Base-by-base conservation (phyloP, 1,140 invertebrate genomes). In the Drosophila triauraria region DNA sequence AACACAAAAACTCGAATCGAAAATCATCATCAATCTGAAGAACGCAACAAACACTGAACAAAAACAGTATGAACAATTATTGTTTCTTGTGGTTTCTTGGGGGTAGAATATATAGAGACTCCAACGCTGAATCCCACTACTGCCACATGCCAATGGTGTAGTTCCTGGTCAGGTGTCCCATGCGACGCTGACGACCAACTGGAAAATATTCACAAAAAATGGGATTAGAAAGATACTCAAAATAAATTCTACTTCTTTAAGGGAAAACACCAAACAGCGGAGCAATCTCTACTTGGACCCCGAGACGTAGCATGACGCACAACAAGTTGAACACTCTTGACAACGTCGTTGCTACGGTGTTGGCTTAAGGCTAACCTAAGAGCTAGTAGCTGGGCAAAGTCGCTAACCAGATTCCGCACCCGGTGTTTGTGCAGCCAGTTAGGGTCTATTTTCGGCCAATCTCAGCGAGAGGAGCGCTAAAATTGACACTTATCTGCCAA, bases 101-200 rank as follows among this genome's bases (percentile, higher is more conserved):
- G 64, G 53, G 13, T 59, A 50, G 38, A 15, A 27, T 47, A 8
- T 20, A 17, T 13, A 23, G 20, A 12, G 56, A 27, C 47, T 67
- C 70, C 68, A 60, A 7, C 13, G 43, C 32, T 59, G 47, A 30
- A 46, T 67, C 51, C 62, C 91, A 92, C 69, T 92, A 92, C 67
- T 91, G 91, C 77, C 84, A 91, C 43, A 80, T 67, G 54, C 92
- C 92, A 78, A 93, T 82, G 44, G 92, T 93, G 59, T 92, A 93
- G 57, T 93, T 93, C 75, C 91, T 82, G 75, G 60, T 82, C 62
- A 93, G 91, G 44, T 93, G 92, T 67, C 92, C 92, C 92, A 93
- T 76, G 68, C 92, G 92, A 79, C 92, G 82, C 80, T 91, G 85
- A 65, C 92, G 92, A 75, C 91, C 92, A 81, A 80, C 92, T 93